Conservation (phyloP, 2,888 invertebrate species). For the Polydrusus cervinus region DNA sequence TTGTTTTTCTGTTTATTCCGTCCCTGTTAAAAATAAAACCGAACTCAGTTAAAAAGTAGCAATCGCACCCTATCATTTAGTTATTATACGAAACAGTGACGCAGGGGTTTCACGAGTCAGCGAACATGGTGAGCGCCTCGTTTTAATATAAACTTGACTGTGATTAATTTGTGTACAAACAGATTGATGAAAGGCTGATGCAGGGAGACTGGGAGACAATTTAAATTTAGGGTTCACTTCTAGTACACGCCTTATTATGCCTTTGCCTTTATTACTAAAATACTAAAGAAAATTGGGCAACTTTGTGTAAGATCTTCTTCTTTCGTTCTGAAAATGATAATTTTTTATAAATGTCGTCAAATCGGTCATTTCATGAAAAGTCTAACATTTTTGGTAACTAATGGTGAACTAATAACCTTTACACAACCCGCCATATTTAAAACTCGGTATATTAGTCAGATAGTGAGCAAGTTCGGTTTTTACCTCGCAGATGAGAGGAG, state of each 20-base stretch:
- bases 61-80: conserved; percentile 52
- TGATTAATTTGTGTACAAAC: conserved; percentile 60
- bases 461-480: too few species aligned
- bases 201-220: conserved; percentile 24
- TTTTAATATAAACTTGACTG: conserved; percentile 58
- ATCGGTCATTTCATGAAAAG: too few species aligned
- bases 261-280: conserved; percentile 16
- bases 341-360: too few species aligned
- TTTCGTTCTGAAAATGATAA: too few species aligned
- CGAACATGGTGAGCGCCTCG: conserved; percentile 38
- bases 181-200: conserved; percentile 57
- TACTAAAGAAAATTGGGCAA: not conserved
- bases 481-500: too few species aligned
- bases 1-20: not conserved
- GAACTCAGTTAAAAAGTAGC: conserved; percentile 24
- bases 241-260: conserved; percentile 20
- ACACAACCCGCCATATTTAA: too few species aligned
- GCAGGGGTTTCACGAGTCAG: conserved; percentile 49
- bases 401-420: too few species aligned
- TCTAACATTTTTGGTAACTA: too few species aligned
- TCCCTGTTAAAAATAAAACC: conserved; percentile 35
- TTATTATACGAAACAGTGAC: conserved; percentile 53
- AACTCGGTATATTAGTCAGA: too few species aligned
- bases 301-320: not conserved
- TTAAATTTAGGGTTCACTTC: conserved; percentile 24